phyloP scores from a whole-genome alignment of 2,888 invertebrate genomes.

The Caenorhabditis doughertyi region DNA sequence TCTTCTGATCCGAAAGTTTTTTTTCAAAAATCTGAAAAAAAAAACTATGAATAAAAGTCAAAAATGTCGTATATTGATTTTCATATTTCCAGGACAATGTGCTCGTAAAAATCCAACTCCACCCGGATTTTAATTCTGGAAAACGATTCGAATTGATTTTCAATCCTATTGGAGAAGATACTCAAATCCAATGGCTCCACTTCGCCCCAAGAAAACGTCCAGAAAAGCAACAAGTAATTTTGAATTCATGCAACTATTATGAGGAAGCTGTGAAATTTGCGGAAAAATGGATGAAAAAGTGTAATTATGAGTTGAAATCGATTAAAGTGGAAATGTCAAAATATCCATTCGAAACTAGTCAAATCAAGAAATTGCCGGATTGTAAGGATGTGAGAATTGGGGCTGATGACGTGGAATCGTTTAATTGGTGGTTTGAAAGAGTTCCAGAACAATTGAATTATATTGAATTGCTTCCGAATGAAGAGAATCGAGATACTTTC shows the following conservation, averaged over 20 bases:
- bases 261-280: slow-evolving; percentile 17
- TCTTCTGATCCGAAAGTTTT: background rate
- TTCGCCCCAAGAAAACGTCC: background rate
- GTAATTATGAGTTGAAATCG: slow-evolving; percentile 3
- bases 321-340: slow-evolving; percentile 3
- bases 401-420: background rate
- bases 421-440: slow-evolving; percentile 35
- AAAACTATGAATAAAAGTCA: too few relatives aligned
- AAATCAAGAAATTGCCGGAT: slow-evolving; percentile 5
- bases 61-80: too few relatives aligned
- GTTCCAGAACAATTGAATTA: slow-evolving; percentile 15
- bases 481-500: background rate
- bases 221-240: background rate
- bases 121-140: slow-evolving; percentile 15
- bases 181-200: slow-evolving; percentile 6
- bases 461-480: background rate
- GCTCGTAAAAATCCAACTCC: background rate
- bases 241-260: slow-evolving; percentile 6
- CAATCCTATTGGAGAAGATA: background rate
- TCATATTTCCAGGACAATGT: slow-evolving; percentile 32
- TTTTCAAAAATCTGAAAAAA: too few relatives aligned
- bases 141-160: slow-evolving; percentile 15
- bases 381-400: slow-evolving; percentile 8
- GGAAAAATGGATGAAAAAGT: slow-evolving; percentile 30
- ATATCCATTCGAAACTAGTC: background rate